Base-by-base conservation (phyloP, 2,113 vertebrate species). In the Vulpes lagopus region DNA sequence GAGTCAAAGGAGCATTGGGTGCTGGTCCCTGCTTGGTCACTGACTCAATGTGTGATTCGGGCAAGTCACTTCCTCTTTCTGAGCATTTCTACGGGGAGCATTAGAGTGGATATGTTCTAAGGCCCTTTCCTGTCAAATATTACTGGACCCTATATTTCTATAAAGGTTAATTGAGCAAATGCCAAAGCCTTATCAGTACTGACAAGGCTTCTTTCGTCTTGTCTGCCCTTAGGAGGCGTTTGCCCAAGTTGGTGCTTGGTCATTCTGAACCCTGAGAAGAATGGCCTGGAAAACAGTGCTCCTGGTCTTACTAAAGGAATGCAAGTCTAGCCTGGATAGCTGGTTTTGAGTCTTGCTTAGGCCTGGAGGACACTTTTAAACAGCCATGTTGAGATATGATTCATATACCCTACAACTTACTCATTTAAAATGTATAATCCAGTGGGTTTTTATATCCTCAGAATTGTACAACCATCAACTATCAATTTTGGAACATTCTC, bases 401-500 rank as follows among this genome's bases (percentile, higher is more conserved):
- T 97, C 85, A 78, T 19, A 67, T 35, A 65, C 25, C 64, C 84
- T 73, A 78, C 27, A 89, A 78, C 57, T 71, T 60, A 93, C 3
- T 57, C 76, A 76, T 49, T 83, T 78, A 94, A 85, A 94, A 59
- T 88, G 80, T 80, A 59, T 35, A 74, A 67, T 49, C 95, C 27
- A 49, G 49, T 94, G 71, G 27, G 19, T 89, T 96, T 96, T 74
- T 59, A 32, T 78, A 89, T 38, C 67, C 65, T 88, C 23, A 82
- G 55, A 79, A 23, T 76, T 96, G 25, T 90, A 10, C 51, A 87
- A 80, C 49, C 27, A 74, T 84, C 9, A 74, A 55, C 38, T 57
- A 51, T 88, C 30, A 92, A 57, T 79, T 95, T 76, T 73, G 93
- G 91, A 94, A 95, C n/a, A 38, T 93, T 96, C 94, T 81, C 55